Conservation (phyloP, 2,888 invertebrate species). For the Eristalinus sepulchralis region DNA sequence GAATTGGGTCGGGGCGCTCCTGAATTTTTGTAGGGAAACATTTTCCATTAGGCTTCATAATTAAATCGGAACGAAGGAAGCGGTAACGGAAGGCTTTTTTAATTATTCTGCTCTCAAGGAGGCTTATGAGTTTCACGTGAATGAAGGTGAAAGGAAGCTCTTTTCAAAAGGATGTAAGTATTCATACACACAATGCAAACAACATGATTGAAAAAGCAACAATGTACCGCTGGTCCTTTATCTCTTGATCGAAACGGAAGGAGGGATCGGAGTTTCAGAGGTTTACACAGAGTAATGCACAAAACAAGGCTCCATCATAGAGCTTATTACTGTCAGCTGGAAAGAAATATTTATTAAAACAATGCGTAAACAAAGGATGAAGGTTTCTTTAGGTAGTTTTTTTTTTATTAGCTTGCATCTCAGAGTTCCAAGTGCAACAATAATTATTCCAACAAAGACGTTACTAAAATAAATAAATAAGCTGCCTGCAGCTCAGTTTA, state of each 20-base stretch:
- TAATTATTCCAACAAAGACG: background rate
- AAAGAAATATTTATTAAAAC: no score
- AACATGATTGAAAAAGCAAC: no score
- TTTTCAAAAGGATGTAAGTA: background rate
- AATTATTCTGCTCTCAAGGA: background rate
- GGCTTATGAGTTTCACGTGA: background rate
- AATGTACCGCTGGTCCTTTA: no score
- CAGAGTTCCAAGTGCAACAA: background rate
- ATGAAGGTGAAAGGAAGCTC: background rate
- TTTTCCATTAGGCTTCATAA: background rate
- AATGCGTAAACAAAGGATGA: no score
- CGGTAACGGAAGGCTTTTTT: background rate
- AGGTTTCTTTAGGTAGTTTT: background rate
- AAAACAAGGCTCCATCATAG: no score
- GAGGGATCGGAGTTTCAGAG: no score
- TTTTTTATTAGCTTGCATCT: no score
- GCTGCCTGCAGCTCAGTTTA: background rate
- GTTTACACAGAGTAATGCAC: no score
- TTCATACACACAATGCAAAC: no score
- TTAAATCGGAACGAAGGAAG: background rate
- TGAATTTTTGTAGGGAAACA: background rate
- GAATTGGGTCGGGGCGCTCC: background rate
- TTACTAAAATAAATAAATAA: background rate
- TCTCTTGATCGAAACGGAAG: no score
- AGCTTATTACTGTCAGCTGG: no score